Percentiles rank a stretch among this genome's conserved stretches.
phyloP scores from a whole-genome alignment of 1,140 invertebrate genomes.

The Pararge aegeria region DNA sequence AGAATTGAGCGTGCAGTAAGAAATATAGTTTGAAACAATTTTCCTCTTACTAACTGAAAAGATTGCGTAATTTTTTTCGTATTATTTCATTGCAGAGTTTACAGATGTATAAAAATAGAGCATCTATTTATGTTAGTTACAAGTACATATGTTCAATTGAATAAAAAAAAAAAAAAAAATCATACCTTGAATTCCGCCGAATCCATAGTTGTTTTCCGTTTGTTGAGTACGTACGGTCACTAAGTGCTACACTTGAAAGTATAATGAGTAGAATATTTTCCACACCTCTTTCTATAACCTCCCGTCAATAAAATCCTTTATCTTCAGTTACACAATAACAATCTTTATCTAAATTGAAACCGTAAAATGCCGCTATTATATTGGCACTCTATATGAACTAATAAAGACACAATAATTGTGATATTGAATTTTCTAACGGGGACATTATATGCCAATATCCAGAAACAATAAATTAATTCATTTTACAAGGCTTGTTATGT shows the following conservation, averaged over 20 bases:
- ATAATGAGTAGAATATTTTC: slow-evolving; percentile 43
- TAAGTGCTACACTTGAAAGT: slow-evolving; percentile 38
- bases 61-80: slow-evolving; percentile 13
- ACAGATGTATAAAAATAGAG: too few species aligned
- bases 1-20: too few species aligned
- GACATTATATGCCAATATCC: slow-evolving; percentile 23
- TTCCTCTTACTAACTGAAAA: too few species aligned
- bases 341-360: slow-evolving; percentile 70
- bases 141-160: too few species aligned
- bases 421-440: slow-evolving; percentile 35
- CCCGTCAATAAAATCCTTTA: slow-evolving; percentile 65
- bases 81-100: background rate
- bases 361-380: slow-evolving; percentile 50
- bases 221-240: slow-evolving; percentile 23
- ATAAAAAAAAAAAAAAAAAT: background rate
- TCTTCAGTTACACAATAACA: slow-evolving; percentile 58
- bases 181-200: slow-evolving; percentile 50
- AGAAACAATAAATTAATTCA: slow-evolving; percentile 55
- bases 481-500: slow-evolving; percentile 37
- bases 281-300: slow-evolving; percentile 49
- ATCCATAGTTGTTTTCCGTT: slow-evolving; percentile 44
- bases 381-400: slow-evolving; percentile 36
- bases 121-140: too few species aligned
- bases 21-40: too few species aligned
- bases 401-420: slow-evolving; percentile 50